Evolutionary conservation across 2,888 invertebrate genomes (phyloP).

Genomic region (Tenthredo distinguenda): DNA sequence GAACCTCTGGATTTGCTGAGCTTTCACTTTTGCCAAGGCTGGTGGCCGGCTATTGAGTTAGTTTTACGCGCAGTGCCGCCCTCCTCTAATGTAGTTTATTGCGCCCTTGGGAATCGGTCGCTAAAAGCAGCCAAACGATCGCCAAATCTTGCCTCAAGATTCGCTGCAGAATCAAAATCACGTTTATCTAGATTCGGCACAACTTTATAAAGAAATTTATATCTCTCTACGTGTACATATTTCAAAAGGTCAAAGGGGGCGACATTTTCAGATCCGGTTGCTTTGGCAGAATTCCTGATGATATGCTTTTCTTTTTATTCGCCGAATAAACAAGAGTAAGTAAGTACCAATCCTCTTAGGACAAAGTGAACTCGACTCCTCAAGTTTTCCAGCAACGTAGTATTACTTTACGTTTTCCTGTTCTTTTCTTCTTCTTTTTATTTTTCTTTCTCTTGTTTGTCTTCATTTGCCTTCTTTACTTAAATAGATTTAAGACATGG

Average conservation of each 20-base stretch:
- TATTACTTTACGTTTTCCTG: not conserved
- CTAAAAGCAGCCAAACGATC: slow-evolving; percentile 52
- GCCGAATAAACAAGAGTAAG: not conserved
- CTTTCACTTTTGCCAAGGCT: slow-evolving; percentile 62
- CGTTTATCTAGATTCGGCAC: not conserved
- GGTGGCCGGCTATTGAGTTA: slow-evolving; percentile 55
- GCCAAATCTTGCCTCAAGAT: slow-evolving; percentile 10
- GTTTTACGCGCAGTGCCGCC: slow-evolving; percentile 59
- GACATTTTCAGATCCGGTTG: not conserved
- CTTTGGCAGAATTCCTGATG: not conserved
- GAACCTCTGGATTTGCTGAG: slow-evolving; percentile 62
- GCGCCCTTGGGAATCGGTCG: slow-evolving; percentile 57
- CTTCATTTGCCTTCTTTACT: not conserved
- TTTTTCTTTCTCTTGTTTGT: not conserved
- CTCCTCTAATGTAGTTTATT: slow-evolving; percentile 62
- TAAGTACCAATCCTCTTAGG: slow-evolving; percentile 30
- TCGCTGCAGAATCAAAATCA: slow-evolving; percentile 24
- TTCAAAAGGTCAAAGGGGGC: not conserved
- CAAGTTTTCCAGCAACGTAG: slow-evolving; percentile 1
- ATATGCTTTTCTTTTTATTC: not conserved
- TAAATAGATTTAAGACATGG: not conserved
- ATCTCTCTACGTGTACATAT: not conserved
- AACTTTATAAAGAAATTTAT: not conserved
- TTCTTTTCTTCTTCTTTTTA: not conserved
- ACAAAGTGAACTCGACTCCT: slow-evolving; percentile 24